Percentiles rank a stretch among this genome's conserved stretches.
phyloP scores from a whole-genome alignment of 1,140 invertebrate species.

The Cydia splendana region DNA sequence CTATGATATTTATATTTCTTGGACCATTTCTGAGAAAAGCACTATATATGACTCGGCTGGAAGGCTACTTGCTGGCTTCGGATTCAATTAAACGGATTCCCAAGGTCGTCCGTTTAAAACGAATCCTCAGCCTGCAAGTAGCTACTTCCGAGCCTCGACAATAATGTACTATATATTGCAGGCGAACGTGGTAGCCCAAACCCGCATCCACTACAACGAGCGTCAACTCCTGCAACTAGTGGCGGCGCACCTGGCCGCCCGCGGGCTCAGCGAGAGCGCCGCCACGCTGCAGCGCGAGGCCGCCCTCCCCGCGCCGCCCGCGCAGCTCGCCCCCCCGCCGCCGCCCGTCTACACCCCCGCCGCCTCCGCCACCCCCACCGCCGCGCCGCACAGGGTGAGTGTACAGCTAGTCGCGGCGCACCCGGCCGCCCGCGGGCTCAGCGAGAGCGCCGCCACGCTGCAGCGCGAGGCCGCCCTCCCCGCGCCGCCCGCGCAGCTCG shows the following conservation, averaged over 20 bases:
- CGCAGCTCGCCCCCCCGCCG: slow-evolving; percentile 62
- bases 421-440: slow-evolving; percentile 79
- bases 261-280: slow-evolving; percentile 88
- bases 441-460: slow-evolving; percentile 85
- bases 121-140: no score
- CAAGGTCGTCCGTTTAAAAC: no score
- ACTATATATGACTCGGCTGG: no score
- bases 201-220: slow-evolving; percentile 93
- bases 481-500: slow-evolving; percentile 64
- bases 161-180: no score
- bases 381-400: slow-evolving; percentile 70
- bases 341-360: slow-evolving; percentile 81
- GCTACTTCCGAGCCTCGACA: no score
- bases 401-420: not conserved
- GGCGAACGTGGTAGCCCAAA: slow-evolving; percentile 97
- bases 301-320: slow-evolving; percentile 78
- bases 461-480: slow-evolving; percentile 88
- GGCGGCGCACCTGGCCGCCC: not conserved
- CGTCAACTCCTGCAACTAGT: not conserved
- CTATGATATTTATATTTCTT: no score
- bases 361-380: slow-evolving; percentile 79
- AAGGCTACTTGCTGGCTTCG: no score
- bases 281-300: slow-evolving; percentile 88
- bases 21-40: no score
- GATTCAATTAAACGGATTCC: no score